Conservation (phyloP, 2,888 invertebrate genomes). For the Drosophila paranaensis region DNA sequence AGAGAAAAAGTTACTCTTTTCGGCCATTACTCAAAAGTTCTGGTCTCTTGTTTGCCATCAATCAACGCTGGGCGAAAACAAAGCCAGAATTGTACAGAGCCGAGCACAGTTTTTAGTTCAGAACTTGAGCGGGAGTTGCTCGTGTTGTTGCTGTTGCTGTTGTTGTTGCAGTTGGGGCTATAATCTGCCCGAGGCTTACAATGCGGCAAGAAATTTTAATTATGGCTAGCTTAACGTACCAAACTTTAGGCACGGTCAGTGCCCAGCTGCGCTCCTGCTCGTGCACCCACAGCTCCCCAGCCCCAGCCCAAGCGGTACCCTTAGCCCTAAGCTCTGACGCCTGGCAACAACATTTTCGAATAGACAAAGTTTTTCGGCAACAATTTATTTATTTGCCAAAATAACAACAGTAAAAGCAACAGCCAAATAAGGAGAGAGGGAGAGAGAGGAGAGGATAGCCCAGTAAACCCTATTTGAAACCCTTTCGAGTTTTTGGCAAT, state of each 20-base stretch:
- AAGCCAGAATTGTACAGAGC: constrained; percentile 44
- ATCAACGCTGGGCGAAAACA: constrained; percentile 56
- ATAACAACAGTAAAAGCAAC: not conserved
- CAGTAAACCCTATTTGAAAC: constrained; percentile 55
- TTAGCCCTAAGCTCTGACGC: not conserved
- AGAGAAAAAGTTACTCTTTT: not conserved
- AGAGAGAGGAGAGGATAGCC: not conserved
- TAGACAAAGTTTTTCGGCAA: constrained; percentile 61
- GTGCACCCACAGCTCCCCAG: not conserved
- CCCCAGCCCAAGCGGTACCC: not conserved
- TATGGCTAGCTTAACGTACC: constrained; percentile 71
- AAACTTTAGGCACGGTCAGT: constrained; percentile 66
- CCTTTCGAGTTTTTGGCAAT: constrained; percentile 46
- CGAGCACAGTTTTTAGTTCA: constrained; percentile 18
- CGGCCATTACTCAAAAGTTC: constrained; percentile 49
- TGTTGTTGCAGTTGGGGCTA: constrained; percentile 19
- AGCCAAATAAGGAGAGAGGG: not conserved
- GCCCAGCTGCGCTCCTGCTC: constrained; percentile 3
- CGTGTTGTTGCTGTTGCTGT: too few species aligned
- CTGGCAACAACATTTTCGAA: constrained; percentile 29
- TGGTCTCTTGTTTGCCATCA: constrained; percentile 65
- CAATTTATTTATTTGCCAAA: constrained; percentile 73
- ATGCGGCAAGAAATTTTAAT: constrained; percentile 70
- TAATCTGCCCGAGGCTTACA: constrained; percentile 70
- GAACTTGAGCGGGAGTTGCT: constrained; percentile 36